phyloP scores from a whole-genome alignment of 2,888 invertebrate species.

The Cacoxenus indagator region DNA sequence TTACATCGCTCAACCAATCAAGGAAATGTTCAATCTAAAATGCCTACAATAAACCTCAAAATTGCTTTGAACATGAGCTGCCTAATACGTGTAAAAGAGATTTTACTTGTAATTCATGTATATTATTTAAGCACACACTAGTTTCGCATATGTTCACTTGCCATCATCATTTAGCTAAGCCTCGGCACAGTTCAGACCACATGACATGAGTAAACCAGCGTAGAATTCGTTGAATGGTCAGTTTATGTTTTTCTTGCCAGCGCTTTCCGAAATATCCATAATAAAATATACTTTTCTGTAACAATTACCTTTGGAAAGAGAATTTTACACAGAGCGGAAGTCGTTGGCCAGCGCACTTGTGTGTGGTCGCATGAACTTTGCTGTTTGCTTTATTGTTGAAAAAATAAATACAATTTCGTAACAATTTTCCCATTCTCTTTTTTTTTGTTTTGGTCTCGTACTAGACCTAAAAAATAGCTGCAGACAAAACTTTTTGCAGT shows the following conservation, averaged over 20 bases:
- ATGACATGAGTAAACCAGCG: not conserved
- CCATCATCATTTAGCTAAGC: too few relatives aligned
- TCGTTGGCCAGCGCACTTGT: conserved; percentile 33
- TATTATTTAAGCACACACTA: too few relatives aligned
- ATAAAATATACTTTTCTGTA: conserved; percentile 41
- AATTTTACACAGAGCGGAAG: conserved; percentile 50
- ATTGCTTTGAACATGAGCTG: too few relatives aligned
- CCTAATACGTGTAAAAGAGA: too few relatives aligned
- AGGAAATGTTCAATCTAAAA: too few relatives aligned
- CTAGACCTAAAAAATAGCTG: not conserved
- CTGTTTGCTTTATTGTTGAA: not conserved
- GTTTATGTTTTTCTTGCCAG: not conserved
- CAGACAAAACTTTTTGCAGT: not conserved
- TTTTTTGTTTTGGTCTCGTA: not conserved
- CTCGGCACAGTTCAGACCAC: too few relatives aligned
- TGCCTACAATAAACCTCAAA: too few relatives aligned
- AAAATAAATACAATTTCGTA: not conserved
- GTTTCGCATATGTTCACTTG: too few relatives aligned
- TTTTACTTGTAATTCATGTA: too few relatives aligned
- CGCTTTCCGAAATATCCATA: conserved; percentile 9
- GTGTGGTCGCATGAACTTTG: not conserved
- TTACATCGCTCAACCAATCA: too few relatives aligned
- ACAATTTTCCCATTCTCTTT: not conserved
- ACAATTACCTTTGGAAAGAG: conserved; percentile 55
- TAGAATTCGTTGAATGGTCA: not conserved